Evolutionary conservation across 1,140 invertebrate genomes (phyloP), one percentile per base, ranked within the genome.

Genomic region (Habropoda laboriosa): DNA sequence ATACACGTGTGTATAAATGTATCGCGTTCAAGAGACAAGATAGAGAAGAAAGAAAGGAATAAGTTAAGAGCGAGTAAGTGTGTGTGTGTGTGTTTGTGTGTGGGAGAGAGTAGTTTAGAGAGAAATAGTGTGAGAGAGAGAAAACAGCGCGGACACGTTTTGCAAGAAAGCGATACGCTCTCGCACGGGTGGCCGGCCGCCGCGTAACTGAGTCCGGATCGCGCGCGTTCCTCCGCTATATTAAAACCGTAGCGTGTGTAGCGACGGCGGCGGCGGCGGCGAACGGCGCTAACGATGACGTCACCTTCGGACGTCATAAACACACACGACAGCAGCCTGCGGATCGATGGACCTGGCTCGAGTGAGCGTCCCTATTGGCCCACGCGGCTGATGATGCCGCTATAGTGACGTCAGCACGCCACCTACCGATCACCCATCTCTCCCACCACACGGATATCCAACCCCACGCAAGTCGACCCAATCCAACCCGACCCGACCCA

Each of bases 221-320:
- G 90, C 89, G 89, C 88, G 87, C 87, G 87, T 88, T 89, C 88
- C 90, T 85, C 90, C 90, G 88, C 91, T 92, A 92, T 92, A 92
- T 92, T 92, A 92, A 92, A 92, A 92, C 91, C 91, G 91, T 91
- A 91, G 89, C 88, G 90, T 91, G 90, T 92, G 91, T 92, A 92
- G 90, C 89, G 88, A 85, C 88, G 88, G 58, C 81, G 79, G 55
- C 75, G 71, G 61, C 70, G 79, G 73, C 47, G 64, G 80, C 70
- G 74, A 84, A 83, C 86, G 88, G 88, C 88, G 87, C 84, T 86
- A 82, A 86, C 83, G 68, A 74, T 90, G 88, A 90, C 89, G 89
- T 89, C 89, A 89, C 74, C 55, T 18, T 51, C 79, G 71, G 79
- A 91, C 91, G 91, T 91, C 91, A 91, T 91, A 88, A 61, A 83